Conservation (phyloP, 2,113 vertebrate species). For the Trematocara stigmaticum region DNA sequence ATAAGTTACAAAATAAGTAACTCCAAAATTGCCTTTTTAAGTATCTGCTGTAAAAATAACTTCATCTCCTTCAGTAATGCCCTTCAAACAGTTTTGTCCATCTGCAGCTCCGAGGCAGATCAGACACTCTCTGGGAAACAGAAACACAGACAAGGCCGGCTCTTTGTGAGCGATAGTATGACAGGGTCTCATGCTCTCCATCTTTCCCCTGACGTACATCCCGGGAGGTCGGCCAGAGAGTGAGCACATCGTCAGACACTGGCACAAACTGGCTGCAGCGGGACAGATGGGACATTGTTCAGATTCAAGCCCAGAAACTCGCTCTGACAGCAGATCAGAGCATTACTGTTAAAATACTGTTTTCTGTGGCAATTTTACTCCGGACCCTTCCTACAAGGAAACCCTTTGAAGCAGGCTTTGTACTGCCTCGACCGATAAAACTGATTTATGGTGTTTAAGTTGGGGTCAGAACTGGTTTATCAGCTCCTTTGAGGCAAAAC, state of each 20-base stretch:
- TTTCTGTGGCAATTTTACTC: neutral
- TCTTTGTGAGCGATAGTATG: neutral
- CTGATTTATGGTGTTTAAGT: neutral
- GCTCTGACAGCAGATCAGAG: neutral
- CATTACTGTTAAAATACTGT: neutral
- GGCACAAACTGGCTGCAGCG: conserved; percentile 32
- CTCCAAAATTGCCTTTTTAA: neutral
- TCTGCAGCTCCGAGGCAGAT: neutral
- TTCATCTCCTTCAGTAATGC: neutral
- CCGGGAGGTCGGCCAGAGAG: conserved; percentile 5
- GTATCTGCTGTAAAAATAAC: neutral
- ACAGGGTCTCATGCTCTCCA: neutral
- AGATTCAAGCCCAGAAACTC: neutral
- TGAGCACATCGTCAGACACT: conserved; percentile 13
- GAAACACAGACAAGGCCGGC: neutral
- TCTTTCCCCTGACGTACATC: neutral
- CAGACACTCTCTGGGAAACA: neutral
- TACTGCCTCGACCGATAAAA: neutral
- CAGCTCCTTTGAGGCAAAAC: neutral
- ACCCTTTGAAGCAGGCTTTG: neutral
- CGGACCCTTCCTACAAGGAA: neutral
- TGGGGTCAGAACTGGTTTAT: neutral
- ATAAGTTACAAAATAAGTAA: neutral
- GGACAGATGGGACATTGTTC: conserved; percentile 59
- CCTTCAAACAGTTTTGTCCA: neutral